These are phyloP conservation scores for Drosophila malerkotliana DNA, from an alignment of 1,140 invertebrate species.

Conservation along the genomic window DNA sequence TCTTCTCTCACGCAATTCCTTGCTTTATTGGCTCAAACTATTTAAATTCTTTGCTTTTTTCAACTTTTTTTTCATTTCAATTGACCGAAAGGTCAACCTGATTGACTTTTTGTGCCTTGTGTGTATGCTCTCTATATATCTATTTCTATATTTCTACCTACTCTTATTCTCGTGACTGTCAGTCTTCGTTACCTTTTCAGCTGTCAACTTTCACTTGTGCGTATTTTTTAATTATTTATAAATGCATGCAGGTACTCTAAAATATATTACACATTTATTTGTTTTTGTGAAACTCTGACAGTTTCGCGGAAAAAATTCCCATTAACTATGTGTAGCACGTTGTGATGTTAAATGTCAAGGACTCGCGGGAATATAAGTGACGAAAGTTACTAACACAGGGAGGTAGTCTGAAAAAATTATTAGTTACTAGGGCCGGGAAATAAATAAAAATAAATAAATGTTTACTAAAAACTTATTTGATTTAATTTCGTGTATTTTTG, in stretches of 20 bases:
- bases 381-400: no score
- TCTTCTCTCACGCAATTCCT: slow-evolving; percentile 41
- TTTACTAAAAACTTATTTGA: slow-evolving; percentile 10
- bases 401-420: no score
- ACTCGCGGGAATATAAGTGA: no score
- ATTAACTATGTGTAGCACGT: neutral
- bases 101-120: slow-evolving; percentile 27
- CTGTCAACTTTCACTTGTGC: slow-evolving; percentile 42
- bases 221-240: slow-evolving; percentile 37
- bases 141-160: neutral
- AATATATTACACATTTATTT: slow-evolving; percentile 2
- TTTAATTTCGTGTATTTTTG: neutral
- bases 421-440: no score
- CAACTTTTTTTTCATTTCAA: slow-evolving; percentile 45
- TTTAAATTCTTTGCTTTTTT: slow-evolving; percentile 15
- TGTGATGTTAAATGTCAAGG: no score
- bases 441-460: no score
- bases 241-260: slow-evolving; percentile 6
- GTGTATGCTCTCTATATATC: neutral
- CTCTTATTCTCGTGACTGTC: slow-evolving; percentile 8
- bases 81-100: slow-evolving; percentile 53
- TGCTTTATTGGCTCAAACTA: slow-evolving; percentile 46
- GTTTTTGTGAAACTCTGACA: neutral
- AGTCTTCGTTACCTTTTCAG: slow-evolving; percentile 21
- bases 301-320: neutral